Base-by-base conservation (phyloP, 2,797 vertebrate species). In the Alcedo atthis region DNA sequence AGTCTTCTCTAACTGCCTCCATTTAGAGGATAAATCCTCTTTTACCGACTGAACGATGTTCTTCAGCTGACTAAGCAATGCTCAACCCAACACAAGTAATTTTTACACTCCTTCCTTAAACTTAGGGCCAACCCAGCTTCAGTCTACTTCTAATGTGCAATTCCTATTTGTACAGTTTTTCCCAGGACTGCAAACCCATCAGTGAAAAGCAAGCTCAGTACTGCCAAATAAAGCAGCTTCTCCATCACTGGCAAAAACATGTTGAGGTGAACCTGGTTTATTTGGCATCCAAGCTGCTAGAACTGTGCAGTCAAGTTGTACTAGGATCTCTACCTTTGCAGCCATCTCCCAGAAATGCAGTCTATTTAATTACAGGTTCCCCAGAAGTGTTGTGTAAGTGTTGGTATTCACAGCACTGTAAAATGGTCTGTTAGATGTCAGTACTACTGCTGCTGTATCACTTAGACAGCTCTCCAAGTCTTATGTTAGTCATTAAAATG, bases 321-420 rank as follows among this genome's bases (percentile, higher is more conserved):
- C 12, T 13, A 55, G 10, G 35, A 87, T 66, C 62, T 51, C 21
- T 51, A 42, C 54, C 18, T 78, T 66, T 66, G 35, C 35, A 79
- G 30, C 4, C 45, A 22, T 30, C 77, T 46, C 64, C 28, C 71
- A 84, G 64, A 81, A 88, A 58, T 18, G 14, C 17, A 15, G 8
- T 28, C 6, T 14, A 32, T 25, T 32, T 37, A 62, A 54, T 15
- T 15, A 28, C 20, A 54, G 0, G 0, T 3, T 4, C 30, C 19
- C 10, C 48, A 21, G 16, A 45, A 77, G 17, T 8, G 26, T 3
- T 64, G 1, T 45, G 19, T 15, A 48, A 77, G 19, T 8, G 26
- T 3, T 64, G 2, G 1, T 26, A 53, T n/a, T 75, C 46, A 54
- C 48, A 88, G 15, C 7, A 67, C 13, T 28, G 22, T 9, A 54